Evolutionary conservation across 2,888 invertebrate species (phyloP).

Genomic region (Blera fallax): DNA sequence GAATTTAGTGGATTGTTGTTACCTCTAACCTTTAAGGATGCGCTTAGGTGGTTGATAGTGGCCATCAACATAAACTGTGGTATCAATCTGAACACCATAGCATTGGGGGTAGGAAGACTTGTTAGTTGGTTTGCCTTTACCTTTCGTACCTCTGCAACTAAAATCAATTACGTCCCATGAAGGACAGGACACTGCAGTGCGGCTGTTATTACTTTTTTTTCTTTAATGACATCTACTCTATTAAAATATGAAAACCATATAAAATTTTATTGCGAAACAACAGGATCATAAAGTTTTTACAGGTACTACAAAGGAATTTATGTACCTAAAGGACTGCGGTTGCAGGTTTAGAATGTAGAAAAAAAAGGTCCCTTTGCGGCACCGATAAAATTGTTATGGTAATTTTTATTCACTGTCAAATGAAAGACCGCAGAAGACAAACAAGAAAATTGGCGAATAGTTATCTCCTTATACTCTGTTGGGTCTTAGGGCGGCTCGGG

Average conservation of each 20-base stretch:
- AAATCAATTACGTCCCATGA: neutral
- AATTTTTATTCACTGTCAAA: constrained; percentile 32
- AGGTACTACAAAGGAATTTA: neutral
- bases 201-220: neutral
- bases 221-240: neutral
- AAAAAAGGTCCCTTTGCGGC: neutral
- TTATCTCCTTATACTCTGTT: constrained; percentile 32
- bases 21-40: constrained; percentile 16
- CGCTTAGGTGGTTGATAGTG: constrained; percentile 3
- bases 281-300: neutral
- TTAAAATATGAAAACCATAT: constrained; percentile 22
- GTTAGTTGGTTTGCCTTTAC: neutral
- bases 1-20: constrained; percentile 8
- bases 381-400: constrained; percentile 31
- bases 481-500: neutral
- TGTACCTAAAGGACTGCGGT: neutral
- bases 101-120: neutral
- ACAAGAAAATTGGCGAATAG: constrained; percentile 7
- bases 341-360: neutral
- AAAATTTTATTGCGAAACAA: constrained; percentile 1
- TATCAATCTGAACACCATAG: neutral
- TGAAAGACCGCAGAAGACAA: neutral
- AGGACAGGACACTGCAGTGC: neutral
- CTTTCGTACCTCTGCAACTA: neutral
- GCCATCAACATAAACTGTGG: neutral